Conservation (phyloP, 2,888 invertebrate genomes). For the Eristalis arbustorum region DNA sequence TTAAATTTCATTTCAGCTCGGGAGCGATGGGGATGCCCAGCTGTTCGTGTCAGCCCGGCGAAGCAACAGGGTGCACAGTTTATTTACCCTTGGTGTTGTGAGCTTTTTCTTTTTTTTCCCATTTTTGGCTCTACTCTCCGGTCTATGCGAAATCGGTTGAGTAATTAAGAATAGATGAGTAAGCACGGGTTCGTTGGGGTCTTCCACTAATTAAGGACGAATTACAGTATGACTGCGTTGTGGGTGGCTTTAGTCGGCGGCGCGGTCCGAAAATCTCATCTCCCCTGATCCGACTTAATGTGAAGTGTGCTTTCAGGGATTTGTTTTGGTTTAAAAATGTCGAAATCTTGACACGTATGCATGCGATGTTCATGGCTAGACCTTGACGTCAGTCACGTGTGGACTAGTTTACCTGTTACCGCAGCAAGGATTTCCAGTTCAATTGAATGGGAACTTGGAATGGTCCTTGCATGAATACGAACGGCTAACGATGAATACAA, state of each 20-base stretch:
- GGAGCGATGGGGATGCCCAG: neutral
- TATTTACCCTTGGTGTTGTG: neutral
- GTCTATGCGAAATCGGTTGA: neutral
- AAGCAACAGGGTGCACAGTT: conserved; percentile 34
- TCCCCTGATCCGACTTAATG: neutral
- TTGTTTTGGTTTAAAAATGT: neutral
- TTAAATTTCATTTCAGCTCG: conserved; percentile 54
- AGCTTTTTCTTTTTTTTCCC: conserved; percentile 16
- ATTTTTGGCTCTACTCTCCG: neutral
- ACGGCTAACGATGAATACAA: neutral
- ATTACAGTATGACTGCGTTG: conserved; percentile 1
- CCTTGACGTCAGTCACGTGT: neutral
- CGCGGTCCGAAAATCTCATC: neutral
- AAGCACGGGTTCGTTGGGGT: conserved; percentile 31
- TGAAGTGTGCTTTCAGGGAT: neutral
- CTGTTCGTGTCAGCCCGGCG: conserved; percentile 1
- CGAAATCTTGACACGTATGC: neutral
- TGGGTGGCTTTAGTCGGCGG: neutral
- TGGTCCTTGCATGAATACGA: neutral
- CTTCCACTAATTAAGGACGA: conserved; percentile 34
- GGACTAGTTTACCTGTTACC: neutral
- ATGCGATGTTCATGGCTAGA: neutral
- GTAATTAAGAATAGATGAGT: conserved; percentile 43
- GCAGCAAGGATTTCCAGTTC: neutral
- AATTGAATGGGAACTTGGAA: neutral